Conservation (phyloP, 2,888 invertebrate genomes). For the Aproaerema taeniolella region DNA sequence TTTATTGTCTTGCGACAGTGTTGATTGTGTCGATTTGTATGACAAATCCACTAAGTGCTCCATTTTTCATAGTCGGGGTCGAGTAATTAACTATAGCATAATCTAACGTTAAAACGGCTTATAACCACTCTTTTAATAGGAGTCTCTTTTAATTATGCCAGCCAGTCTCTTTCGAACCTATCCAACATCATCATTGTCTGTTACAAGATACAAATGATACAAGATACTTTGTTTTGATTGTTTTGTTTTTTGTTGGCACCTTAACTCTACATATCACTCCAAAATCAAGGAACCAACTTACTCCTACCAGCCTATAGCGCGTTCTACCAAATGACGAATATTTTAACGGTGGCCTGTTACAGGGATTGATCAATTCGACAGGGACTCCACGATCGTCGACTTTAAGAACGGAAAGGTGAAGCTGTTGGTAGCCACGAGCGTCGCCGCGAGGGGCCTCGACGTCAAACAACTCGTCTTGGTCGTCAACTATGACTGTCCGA, state of each 20-base stretch:
- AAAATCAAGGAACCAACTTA: too few relatives aligned
- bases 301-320: conserved; percentile 22
- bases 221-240: too few relatives aligned
- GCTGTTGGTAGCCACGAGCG: conserved; percentile 97
- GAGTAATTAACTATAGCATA: too few relatives aligned
- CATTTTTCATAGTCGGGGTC: too few relatives aligned
- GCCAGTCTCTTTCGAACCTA: too few relatives aligned
- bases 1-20: too few relatives aligned
- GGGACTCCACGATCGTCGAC: conserved; percentile 98
- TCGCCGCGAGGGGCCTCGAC: conserved; percentile 98
- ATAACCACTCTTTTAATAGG: not conserved
- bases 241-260: too few relatives aligned
- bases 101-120: too few relatives aligned
- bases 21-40: too few relatives aligned
- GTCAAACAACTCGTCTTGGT: conserved; percentile 98
- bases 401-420: conserved; percentile 97
- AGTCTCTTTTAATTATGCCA: not conserved
- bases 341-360: conserved; percentile 70
- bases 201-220: too few relatives aligned
- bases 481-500: conserved; percentile 99
- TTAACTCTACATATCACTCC: too few relatives aligned
- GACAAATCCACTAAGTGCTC: too few relatives aligned
- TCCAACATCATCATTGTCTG: not conserved
- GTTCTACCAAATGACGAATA: conserved; percentile 40
- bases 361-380: conserved; percentile 98